Evolutionary conservation across 2,797 vertebrate species (phyloP).

Genomic region (Macroramphosus scolopax): DNA sequence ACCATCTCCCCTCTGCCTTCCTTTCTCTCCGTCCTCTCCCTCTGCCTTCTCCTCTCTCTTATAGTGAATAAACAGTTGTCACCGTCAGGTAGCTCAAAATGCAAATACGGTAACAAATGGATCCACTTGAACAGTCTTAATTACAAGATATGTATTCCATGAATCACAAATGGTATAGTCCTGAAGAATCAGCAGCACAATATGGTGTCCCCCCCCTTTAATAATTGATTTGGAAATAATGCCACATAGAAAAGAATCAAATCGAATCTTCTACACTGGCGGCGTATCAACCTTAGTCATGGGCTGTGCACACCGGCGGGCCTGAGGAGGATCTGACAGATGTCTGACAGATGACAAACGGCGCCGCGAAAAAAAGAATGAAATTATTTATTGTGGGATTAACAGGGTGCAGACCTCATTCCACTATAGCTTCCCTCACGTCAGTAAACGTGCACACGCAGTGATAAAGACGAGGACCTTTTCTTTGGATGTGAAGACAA

Average conservation of each 20-base stretch:
- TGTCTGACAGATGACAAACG: too few relatives aligned
- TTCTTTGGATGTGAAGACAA: constrained; percentile 85
- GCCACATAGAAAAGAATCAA: constrained; percentile 68
- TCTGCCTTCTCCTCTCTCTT: constrained; percentile 45
- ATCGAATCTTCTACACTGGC: constrained; percentile 55
- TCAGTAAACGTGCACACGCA: constrained; percentile 29
- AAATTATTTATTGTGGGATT: constrained; percentile 5
- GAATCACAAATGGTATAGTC: constrained; percentile 82
- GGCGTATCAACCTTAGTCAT: constrained; percentile 70
- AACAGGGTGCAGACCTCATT: constrained; percentile 3
- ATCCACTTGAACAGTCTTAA: constrained; percentile 82
- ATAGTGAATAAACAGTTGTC: constrained; percentile 76
- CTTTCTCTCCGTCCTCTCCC: constrained; percentile 34
- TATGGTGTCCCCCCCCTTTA: constrained; percentile 75
- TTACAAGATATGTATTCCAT: constrained; percentile 85
- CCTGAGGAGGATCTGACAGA: background rate
- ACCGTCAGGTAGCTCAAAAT: constrained; percentile 73
- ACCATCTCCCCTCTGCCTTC: constrained; percentile 67
- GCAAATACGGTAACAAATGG: constrained; percentile 78
- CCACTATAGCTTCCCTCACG: constrained; percentile 21
- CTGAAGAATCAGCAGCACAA: constrained; percentile 72
- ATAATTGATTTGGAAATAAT: constrained; percentile 81
- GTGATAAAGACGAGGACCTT: too few relatives aligned
- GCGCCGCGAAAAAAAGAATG: background rate
- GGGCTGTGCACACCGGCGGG: constrained; percentile 41